Base-by-base conservation (phyloP, 2,888 invertebrate genomes). In the Drosophila parthenogenetica region DNA sequence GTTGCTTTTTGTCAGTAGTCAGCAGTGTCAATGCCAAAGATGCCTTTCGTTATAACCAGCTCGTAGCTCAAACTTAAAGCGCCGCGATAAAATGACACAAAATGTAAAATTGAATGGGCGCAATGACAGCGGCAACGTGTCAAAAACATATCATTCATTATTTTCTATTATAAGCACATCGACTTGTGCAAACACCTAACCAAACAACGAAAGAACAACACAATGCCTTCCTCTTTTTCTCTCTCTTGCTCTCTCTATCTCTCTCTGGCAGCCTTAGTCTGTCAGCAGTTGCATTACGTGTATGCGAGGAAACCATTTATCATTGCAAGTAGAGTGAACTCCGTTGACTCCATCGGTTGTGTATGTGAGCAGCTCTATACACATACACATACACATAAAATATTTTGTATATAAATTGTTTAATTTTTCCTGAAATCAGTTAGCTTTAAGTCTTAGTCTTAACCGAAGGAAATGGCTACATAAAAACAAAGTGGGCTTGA, bases 111-210 rank as follows among this genome's bases (percentile, higher is more conserved):
- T 85, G 73, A 77, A 76, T 81, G 72, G 73, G 65, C 71, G 73
- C 79, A 83, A 63, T 77, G 87, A 73, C 83, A 86, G 74, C 83
- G 69, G 73, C 80, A 81, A 73, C 89, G 80, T 87, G 86, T 87
- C 86, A 87, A 69, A 87, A 87, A 81, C 87, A 87, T 87, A 84
- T 87, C 87, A 88, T 88, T 87, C 86, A 87, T 87, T 87, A 88
- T 89, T 87, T 88, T 87, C 84, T 89, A 82, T 88, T 82, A 87
- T 81, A 83, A 76, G 75, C 75, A 63, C 69, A 74, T 55, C 62
- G 53, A 55, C 65, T 64, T 40, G 61, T 37, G 61, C 49, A 57
- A 43, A 57, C 50, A 63, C 3, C 19, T 43, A 50, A 32, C 39
- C 35, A 35, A 35, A 35, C 35, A 35, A 35, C 13, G 8, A 29